Conservation (phyloP, 2,113 vertebrate species). For the Saccopteryx leptura region DNA sequence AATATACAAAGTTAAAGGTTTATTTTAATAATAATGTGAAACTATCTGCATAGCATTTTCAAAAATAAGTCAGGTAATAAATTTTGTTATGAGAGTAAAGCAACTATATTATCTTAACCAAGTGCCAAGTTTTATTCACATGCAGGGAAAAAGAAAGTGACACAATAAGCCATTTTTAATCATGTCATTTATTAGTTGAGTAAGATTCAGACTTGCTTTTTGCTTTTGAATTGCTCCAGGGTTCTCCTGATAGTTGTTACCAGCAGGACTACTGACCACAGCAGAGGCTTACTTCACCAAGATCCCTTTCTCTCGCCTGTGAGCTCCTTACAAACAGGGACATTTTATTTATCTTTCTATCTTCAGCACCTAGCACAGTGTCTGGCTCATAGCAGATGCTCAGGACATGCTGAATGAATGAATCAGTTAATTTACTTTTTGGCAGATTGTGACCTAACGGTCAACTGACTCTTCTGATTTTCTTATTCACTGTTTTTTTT, state of each 20-base stretch:
- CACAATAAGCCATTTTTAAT: slow-evolving; percentile 47
- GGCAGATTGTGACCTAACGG: slow-evolving; percentile 15
- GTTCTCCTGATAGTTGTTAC: slow-evolving; percentile 37
- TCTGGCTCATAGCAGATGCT: not conserved
- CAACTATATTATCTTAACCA: slow-evolving; percentile 75
- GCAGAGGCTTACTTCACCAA: not conserved
- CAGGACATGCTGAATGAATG: not conserved
- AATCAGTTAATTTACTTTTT: not conserved
- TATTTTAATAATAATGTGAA: slow-evolving; percentile 57
- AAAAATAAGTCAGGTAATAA: slow-evolving; percentile 71
- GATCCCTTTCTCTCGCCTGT: not conserved
- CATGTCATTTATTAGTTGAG: not conserved
- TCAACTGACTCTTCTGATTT: slow-evolving; percentile 9
- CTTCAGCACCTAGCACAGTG: not conserved
- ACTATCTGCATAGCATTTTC: slow-evolving; percentile 62
- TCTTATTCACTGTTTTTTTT: slow-evolving; percentile 23
- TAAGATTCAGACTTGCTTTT: slow-evolving; percentile 30
- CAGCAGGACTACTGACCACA: not conserved
- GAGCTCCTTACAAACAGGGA: slow-evolving; percentile 3
- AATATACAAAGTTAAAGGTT: slow-evolving; percentile 75
- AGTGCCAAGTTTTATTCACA: slow-evolving; percentile 88
- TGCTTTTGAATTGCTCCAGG: slow-evolving; percentile 80
- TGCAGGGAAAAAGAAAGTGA: not conserved
- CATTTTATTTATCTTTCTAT: not conserved
- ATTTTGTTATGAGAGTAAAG: slow-evolving; percentile 67